Conservation (phyloP, 2,113 vertebrate genomes). For the Aramus guarauna region DNA sequence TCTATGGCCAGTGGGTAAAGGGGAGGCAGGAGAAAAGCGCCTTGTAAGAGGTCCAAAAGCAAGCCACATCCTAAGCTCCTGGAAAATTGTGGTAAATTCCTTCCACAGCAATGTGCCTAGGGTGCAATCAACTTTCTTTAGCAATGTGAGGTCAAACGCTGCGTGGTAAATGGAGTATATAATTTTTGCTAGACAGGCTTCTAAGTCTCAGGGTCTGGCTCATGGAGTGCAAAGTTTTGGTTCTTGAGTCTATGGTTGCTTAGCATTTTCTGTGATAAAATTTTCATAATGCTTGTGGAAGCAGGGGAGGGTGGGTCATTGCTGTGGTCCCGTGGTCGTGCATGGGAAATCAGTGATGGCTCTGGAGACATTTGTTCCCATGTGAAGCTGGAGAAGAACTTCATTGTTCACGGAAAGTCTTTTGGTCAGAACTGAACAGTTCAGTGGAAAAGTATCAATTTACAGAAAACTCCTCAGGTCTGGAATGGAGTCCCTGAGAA, state of each 20-base stretch:
- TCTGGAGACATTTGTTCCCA: not conserved
- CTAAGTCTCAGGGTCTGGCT: not conserved
- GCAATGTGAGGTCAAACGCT: not conserved
- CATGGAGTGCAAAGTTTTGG: not conserved
- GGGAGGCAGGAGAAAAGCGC: not conserved
- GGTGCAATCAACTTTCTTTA: not conserved
- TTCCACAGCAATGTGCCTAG: not conserved
- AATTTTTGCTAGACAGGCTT: not conserved
- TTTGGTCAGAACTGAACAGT: not conserved
- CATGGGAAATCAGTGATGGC: not conserved
- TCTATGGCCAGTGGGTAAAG: not conserved
- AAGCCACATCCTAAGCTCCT: not conserved
- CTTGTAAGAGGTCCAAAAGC: not conserved
- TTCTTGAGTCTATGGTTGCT: not conserved
- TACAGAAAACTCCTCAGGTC: not conserved
- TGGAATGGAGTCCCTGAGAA: not conserved
- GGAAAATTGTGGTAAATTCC: not conserved
- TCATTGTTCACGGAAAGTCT: not conserved
- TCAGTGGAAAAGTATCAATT: not conserved
- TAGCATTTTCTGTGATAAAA: not conserved
- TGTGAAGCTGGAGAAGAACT: not conserved
- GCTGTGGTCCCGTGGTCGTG: too few species aligned
- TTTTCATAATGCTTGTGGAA: not conserved
- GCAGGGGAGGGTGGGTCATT: not conserved
- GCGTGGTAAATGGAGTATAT: not conserved